A percentile compares a stretch with the other conserved stretches of the same genome.
phyloP scores from a whole-genome alignment of 2,797 vertebrate genomes.

The Eleutherodactylus coqui region DNA sequence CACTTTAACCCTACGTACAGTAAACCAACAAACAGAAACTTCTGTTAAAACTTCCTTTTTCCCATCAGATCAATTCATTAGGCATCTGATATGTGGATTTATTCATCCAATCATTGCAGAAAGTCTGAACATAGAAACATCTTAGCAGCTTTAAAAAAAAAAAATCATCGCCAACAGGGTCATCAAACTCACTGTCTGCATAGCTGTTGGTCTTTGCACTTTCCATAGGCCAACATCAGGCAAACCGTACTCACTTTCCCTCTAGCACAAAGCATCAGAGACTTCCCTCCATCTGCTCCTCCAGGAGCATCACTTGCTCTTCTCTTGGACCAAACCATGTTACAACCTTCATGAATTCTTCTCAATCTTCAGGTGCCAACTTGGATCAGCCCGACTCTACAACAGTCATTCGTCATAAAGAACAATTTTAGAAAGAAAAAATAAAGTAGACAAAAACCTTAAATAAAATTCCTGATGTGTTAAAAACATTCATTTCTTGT shows the following conservation, averaged over 20 bases:
- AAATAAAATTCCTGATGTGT: slow-evolving; percentile 45
- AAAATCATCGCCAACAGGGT: slow-evolving; percentile 35
- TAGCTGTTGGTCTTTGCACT: slow-evolving; percentile 63
- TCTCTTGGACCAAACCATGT: slow-evolving; percentile 60
- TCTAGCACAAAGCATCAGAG: background rate
- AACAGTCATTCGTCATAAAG: slow-evolving; percentile 63
- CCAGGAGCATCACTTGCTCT: slow-evolving; percentile 71
- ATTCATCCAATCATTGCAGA: background rate
- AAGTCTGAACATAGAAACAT: background rate
- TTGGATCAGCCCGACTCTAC: slow-evolving; percentile 59
- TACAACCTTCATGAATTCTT: slow-evolving; percentile 67
- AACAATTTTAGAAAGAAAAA: slow-evolving; percentile 63
- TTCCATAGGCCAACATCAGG: background rate
- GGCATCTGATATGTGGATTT: background rate
- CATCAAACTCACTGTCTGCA: slow-evolving; percentile 61
- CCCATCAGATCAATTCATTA: background rate
- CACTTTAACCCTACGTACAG: slow-evolving; percentile 64
- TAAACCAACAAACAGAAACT: background rate
- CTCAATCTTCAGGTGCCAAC: slow-evolving; percentile 58
- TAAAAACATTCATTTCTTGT: slow-evolving; percentile 66
- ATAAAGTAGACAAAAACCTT: slow-evolving; percentile 42
- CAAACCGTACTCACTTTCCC: background rate
- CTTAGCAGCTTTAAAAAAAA: slow-evolving; percentile 52
- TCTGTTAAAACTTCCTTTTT: background rate
- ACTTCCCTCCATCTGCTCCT: slow-evolving; percentile 58